Conservation (phyloP, 2,888 invertebrate species). For the Volucella bombylans region DNA sequence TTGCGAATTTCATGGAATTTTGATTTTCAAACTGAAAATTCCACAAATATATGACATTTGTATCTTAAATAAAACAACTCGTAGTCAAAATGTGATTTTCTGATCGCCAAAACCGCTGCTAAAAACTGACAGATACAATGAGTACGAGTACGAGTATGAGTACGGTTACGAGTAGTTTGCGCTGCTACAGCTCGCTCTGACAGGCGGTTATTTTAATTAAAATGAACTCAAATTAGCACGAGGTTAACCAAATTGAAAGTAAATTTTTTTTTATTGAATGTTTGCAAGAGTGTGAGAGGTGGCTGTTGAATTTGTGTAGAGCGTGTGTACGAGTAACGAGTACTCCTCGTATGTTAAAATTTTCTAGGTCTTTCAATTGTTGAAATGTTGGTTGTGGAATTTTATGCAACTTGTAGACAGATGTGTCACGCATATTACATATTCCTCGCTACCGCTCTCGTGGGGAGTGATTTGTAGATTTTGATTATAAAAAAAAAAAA, state of each 20-base stretch:
- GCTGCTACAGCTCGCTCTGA: conserved; percentile 49
- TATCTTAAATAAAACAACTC: too few relatives aligned
- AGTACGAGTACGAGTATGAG: too few relatives aligned
- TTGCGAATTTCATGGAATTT: too few relatives aligned
- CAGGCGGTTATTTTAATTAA: conserved; percentile 79
- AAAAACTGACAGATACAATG: too few relatives aligned
- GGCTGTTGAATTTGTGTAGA: not conserved
- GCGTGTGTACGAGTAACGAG: conserved; percentile 21
- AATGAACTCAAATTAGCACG: conserved; percentile 82
- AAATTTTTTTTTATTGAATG: conserved; percentile 74
- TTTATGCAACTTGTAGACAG: conserved; percentile 72
- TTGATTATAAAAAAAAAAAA: conserved; percentile 32
- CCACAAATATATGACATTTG: too few relatives aligned
- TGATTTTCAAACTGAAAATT: too few relatives aligned
- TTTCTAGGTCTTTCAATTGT: conserved; percentile 74
- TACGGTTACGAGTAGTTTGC: conserved; percentile 22
- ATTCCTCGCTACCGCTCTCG: not conserved
- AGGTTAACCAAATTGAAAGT: conserved; percentile 81
- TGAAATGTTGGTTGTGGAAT: conserved; percentile 68
- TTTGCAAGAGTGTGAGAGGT: conserved; percentile 17
- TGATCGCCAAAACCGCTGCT: too few relatives aligned
- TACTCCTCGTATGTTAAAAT: conserved; percentile 14
- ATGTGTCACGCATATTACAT: conserved; percentile 66
- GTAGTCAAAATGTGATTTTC: too few relatives aligned
- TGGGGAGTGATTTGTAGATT: conserved; percentile 20